Conservation (phyloP, 2,113 vertebrate species). For the Phaethon lepturus region DNA sequence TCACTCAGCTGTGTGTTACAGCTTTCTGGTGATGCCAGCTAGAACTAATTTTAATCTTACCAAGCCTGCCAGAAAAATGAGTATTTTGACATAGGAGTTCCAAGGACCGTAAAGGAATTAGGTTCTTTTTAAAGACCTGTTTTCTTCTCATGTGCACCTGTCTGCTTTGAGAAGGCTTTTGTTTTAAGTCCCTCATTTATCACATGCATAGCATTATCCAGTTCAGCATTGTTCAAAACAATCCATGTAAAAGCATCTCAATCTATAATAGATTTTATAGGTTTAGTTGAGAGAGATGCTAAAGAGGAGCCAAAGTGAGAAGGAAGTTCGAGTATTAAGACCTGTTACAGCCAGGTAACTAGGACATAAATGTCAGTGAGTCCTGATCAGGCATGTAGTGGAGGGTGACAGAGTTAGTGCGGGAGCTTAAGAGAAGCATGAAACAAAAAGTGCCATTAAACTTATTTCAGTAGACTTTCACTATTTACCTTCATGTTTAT, state of each 20-base stretch:
- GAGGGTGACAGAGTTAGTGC: neutral
- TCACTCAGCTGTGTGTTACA: constrained; percentile 9
- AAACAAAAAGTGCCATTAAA: constrained; percentile 60
- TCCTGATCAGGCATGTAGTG: neutral
- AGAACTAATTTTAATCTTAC: constrained; percentile 57
- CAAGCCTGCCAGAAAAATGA: constrained; percentile 15
- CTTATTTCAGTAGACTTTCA: constrained; percentile 57
- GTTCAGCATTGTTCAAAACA: neutral
- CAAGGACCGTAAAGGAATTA: constrained; percentile 1
- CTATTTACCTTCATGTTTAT: constrained; percentile 76
- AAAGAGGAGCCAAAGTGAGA: neutral
- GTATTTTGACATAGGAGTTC: constrained; percentile 28
- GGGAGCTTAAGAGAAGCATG: constrained; percentile 11
- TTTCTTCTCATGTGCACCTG: neutral
- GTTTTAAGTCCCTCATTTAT: neutral
- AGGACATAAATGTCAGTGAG: neutral
- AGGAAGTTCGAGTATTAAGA: neutral
- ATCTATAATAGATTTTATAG: neutral
- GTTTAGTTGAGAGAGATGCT: neutral
- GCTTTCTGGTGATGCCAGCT: constrained; percentile 52
- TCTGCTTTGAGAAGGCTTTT: neutral
- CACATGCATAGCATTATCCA: neutral
- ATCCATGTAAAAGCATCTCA: neutral
- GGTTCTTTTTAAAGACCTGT: neutral
- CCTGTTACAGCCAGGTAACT: neutral